phyloP scores from a whole-genome alignment of 2,888 invertebrate genomes.

The Agonopterix arenella region DNA sequence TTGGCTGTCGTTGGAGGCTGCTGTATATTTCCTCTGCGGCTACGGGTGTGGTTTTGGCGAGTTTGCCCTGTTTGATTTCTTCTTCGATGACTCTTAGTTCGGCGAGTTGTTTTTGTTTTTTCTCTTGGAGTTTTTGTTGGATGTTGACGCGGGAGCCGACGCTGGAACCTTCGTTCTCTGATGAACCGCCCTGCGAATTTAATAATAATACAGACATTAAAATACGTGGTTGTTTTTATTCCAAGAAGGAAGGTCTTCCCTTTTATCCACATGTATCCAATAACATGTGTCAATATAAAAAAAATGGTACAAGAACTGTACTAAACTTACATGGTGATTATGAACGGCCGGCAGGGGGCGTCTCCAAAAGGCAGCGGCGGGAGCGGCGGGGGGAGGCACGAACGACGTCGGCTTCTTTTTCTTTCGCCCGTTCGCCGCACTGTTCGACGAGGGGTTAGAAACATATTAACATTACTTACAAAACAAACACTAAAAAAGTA shows the following conservation, averaged over 20 bases:
- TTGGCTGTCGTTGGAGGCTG: slow-evolving; percentile 78
- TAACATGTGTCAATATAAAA: neutral
- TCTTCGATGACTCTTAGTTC: slow-evolving; percentile 87
- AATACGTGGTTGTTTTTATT: neutral
- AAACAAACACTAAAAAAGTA: no score
- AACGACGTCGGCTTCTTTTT: slow-evolving; percentile 95
- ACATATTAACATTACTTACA: no score
- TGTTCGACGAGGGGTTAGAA: slow-evolving; percentile 9
- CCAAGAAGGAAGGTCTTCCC: neutral
- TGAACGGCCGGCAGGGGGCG: slow-evolving; percentile 80
- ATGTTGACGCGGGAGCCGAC: slow-evolving; percentile 88
- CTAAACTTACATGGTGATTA: slow-evolving; percentile 47
- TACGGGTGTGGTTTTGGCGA: slow-evolving; percentile 74
- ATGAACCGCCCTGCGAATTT: slow-evolving; percentile 74
- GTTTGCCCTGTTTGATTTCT: slow-evolving; percentile 90
- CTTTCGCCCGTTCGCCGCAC: slow-evolving; percentile 80
- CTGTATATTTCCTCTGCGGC: slow-evolving; percentile 76
- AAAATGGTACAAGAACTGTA: no score
- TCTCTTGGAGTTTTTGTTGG: slow-evolving; percentile 90
- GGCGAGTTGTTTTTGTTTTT: slow-evolving; percentile 91
- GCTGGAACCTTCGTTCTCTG: slow-evolving; percentile 86
- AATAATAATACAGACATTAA: neutral
- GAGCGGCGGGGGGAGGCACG: slow-evolving; percentile 86
- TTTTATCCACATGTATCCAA: neutral
- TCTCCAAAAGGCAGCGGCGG: slow-evolving; percentile 86